Conservation (phyloP, 2,888 invertebrate genomes). For the Coleophora deauratella region DNA sequence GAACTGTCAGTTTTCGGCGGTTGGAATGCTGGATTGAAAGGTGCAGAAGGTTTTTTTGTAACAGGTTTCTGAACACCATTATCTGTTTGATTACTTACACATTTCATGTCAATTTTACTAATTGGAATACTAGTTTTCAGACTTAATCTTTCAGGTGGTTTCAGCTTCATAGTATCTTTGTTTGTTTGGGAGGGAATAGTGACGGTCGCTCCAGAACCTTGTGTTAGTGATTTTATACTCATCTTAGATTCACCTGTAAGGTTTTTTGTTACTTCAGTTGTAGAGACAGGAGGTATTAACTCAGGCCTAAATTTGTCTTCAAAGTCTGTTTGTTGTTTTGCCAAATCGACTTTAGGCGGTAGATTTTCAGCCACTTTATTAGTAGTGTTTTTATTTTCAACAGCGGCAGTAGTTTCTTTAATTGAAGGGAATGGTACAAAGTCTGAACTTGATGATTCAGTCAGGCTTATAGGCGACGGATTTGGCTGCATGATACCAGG, state of each 20-base stretch:
- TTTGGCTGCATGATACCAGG: conserved; percentile 34
- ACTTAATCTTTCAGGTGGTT: conserved; percentile 51
- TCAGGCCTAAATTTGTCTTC: conserved; percentile 57
- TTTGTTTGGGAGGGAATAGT: conserved; percentile 30
- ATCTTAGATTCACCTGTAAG: conserved; percentile 38
- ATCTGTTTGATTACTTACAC: conserved; percentile 42
- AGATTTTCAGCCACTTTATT: conserved; percentile 19
- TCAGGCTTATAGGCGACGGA: conserved; percentile 25
- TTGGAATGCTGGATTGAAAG: conserved; percentile 34
- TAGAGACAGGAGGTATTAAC: conserved; percentile 35
- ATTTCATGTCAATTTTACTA: conserved; percentile 64
- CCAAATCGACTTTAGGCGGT: conserved; percentile 16
- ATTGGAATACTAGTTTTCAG: conserved; percentile 68
- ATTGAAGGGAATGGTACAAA: conserved; percentile 24
- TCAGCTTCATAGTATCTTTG: conserved; percentile 24
- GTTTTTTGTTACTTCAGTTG: conserved; percentile 26
- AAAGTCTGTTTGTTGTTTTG: conserved; percentile 43
- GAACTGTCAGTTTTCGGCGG: conserved; percentile 25
- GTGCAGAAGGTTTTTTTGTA: conserved; percentile 22
- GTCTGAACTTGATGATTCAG: conserved; percentile 29
- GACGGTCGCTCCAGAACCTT: conserved; percentile 46
- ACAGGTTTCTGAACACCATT: conserved; percentile 24
- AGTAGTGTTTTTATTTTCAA: conserved; percentile 22
- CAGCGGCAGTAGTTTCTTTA: conserved; percentile 22
- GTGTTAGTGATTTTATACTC: conserved; percentile 45